A percentile compares a stretch with the other conserved stretches of the same genome.
These are phyloP conservation scores for Villa cingulata DNA, from an alignment of 2,888 invertebrate species.

Conservation along the genomic window DNA sequence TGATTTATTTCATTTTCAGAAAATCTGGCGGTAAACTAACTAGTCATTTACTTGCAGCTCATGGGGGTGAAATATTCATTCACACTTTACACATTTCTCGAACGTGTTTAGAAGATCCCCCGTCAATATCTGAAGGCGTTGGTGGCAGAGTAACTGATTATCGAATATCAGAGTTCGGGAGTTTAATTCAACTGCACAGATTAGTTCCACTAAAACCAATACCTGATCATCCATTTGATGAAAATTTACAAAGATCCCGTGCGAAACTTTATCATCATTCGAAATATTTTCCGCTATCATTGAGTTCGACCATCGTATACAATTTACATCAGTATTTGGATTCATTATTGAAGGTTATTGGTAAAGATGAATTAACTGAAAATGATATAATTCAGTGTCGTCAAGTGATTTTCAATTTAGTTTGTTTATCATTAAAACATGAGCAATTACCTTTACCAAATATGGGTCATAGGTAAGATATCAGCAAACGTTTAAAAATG, in stretches of 20 bases:
- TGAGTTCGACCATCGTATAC: constrained; percentile 77
- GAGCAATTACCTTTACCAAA: constrained; percentile 63
- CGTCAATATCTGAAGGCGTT: constrained; percentile 86
- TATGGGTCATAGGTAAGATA: constrained; percentile 46
- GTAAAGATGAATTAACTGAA: constrained; percentile 70
- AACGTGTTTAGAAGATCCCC: constrained; percentile 85
- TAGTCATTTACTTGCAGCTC: constrained; percentile 84
- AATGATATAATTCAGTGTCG: constrained; percentile 78
- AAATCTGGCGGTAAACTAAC: constrained; percentile 77
- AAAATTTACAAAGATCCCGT: constrained; percentile 46
- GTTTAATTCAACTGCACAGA: constrained; percentile 71
- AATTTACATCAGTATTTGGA: constrained; percentile 68
- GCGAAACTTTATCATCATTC: constrained; percentile 62
- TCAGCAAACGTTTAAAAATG: neutral
- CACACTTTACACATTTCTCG: constrained; percentile 77
- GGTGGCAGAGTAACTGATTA: constrained; percentile 93
- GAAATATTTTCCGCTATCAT: constrained; percentile 78
- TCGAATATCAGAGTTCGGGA: constrained; percentile 69
- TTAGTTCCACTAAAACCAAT: constrained; percentile 55
- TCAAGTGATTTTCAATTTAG: constrained; percentile 66
- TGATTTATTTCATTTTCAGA: constrained; percentile 22
- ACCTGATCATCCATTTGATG: constrained; percentile 21
- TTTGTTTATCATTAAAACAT: constrained; percentile 69
- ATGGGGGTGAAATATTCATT: constrained; percentile 92
- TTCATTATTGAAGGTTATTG: constrained; percentile 63